Percentiles rank a stretch among this genome's conserved stretches.
These are phyloP conservation scores for Syrmaticus mikado DNA, from an alignment of 2,113 vertebrate species.

Conservation along the genomic window DNA sequence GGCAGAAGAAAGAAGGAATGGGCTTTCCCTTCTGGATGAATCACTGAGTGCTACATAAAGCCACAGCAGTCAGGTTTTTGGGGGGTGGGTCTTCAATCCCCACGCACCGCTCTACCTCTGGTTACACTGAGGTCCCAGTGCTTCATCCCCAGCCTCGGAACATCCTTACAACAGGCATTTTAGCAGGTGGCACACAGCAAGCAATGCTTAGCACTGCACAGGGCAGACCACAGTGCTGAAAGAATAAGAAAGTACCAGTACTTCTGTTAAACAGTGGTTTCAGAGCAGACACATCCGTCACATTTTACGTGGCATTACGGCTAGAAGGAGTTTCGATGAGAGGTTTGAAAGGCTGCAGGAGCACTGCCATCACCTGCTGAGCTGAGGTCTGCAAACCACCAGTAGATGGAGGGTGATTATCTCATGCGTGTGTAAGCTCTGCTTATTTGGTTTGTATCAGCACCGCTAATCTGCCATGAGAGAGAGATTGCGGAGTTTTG, in stretches of 20 bases:
- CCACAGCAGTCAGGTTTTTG: not conserved
- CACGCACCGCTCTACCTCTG: not conserved
- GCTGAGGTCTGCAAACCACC: not conserved
- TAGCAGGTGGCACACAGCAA: too few species aligned
- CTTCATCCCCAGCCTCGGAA: not conserved
- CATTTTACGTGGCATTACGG: accelerated
- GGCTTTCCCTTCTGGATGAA: not conserved
- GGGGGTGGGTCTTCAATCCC: not conserved
- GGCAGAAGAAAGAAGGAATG: not conserved
- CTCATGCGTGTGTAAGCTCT: not conserved
- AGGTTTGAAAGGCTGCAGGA: not conserved
- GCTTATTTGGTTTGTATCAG: conserved; percentile 15
- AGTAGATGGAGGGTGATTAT: not conserved
- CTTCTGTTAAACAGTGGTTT: not conserved
- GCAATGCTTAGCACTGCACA: accelerated
- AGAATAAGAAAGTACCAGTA: not conserved
- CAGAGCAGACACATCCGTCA: not conserved
- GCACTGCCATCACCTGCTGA: not conserved
- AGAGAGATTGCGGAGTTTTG: not conserved
- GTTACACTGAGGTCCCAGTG: not conserved
- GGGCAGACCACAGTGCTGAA: accelerated
- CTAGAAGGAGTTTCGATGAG: not conserved
- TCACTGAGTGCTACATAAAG: not conserved
- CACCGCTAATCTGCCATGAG: not conserved
- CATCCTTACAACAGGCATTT: accelerated